These are phyloP conservation scores for Quadroppia sp. DNA, from an alignment of 2,888 invertebrate genomes.

Conservation along the genomic window DNA sequence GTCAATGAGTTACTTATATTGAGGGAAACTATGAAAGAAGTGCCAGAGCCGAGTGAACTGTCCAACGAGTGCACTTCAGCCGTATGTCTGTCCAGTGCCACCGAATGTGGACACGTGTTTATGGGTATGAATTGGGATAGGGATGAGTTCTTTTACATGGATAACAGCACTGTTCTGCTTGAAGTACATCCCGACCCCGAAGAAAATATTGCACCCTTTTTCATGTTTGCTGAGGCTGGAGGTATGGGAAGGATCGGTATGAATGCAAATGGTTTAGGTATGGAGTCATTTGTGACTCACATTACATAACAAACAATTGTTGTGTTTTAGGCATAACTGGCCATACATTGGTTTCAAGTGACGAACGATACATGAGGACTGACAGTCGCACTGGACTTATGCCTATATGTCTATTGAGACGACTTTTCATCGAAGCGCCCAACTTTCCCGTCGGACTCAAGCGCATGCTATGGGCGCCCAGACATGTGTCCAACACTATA, in stretches of 20 bases:
- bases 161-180: background rate
- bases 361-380: background rate
- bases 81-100: constrained; percentile 9
- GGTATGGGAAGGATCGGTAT: constrained; percentile 11
- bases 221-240: constrained; percentile 11
- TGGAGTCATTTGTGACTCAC: no score
- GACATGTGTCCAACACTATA: constrained; percentile 16
- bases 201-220: constrained; percentile 6
- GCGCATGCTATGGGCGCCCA: background rate
- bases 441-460: constrained; percentile 4
- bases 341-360: constrained; percentile 2
- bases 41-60: background rate
- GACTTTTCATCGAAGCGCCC: constrained; percentile 14
- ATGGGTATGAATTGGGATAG: constrained; percentile 24
- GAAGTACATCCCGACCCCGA: constrained; percentile 12
- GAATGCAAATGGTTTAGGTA: constrained; percentile 29
- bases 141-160: background rate
- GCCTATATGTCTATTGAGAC: constrained; percentile 5
- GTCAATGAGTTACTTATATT: background rate
- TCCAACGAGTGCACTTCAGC: background rate
- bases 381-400: background rate
- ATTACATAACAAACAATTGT: no score
- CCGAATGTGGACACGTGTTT: background rate
- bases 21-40: background rate
- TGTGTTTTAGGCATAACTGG: background rate